A percentile compares a stretch with the other conserved stretches of the same genome.
phyloP scores from a whole-genome alignment of 2,797 vertebrate genomes.

The Cryptoprocta ferox region DNA sequence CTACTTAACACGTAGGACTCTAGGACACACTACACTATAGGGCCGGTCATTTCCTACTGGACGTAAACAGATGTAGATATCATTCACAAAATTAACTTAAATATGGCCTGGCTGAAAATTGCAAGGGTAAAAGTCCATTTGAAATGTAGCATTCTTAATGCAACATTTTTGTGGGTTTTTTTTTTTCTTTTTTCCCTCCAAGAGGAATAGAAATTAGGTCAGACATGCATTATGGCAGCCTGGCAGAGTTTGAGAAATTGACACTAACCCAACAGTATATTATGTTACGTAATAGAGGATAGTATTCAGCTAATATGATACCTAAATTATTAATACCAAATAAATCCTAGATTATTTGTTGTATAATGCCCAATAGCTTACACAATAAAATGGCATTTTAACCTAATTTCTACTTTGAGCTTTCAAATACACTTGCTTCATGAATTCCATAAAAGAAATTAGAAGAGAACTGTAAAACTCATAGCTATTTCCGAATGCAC shows the following conservation, averaged over 20 bases:
- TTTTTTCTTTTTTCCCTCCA: neutral
- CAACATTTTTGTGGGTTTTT: constrained; percentile 33
- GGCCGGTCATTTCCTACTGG: constrained; percentile 70
- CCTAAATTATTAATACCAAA: constrained; percentile 81
- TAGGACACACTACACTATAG: constrained; percentile 74
- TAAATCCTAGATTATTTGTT: constrained; percentile 84
- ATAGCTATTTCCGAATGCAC: neutral
- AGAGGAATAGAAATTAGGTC: constrained; percentile 85
- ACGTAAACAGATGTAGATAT: constrained; percentile 38
- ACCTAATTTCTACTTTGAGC: constrained; percentile 86
- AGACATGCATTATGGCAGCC: constrained; percentile 84
- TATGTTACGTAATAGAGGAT: constrained; percentile 77
- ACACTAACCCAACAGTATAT: constrained; percentile 77
- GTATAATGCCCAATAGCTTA: constrained; percentile 80
- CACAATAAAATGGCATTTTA: constrained; percentile 80
- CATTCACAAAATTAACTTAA: constrained; percentile 57
- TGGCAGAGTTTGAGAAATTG: constrained; percentile 79
- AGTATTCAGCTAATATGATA: constrained; percentile 79
- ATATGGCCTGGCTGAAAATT: constrained; percentile 52
- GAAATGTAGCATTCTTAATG: constrained; percentile 46
- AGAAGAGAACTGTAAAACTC: neutral
- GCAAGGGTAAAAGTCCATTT: constrained; percentile 26
- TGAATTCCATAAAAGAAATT: constrained; percentile 5
- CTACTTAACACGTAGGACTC: constrained; percentile 72
- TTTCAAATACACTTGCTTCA: constrained; percentile 59